These are phyloP conservation scores for Caenorhabditis doughertyi DNA, from an alignment of 2,888 invertebrate genomes.

Conservation along the genomic window DNA sequence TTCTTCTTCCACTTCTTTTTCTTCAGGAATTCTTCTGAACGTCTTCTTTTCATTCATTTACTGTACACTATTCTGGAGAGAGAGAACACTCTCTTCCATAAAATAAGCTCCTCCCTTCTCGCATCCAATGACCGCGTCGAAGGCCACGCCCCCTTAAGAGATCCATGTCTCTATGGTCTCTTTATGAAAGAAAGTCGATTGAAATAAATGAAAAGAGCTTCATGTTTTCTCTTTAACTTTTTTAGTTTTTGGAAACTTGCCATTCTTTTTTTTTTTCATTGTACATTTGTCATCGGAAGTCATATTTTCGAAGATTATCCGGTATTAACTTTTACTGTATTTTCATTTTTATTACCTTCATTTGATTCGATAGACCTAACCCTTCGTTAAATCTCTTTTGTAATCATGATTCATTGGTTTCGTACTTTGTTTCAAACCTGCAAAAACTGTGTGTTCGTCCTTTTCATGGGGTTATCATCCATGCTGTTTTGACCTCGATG, in stretches of 20 bases:
- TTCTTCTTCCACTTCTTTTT: neutral
- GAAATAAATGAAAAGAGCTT: constrained; percentile 4
- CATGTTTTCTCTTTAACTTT: neutral
- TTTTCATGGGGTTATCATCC: too few species aligned
- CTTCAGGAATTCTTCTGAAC: constrained; percentile 22
- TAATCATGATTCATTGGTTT: neutral
- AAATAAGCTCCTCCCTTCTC: constrained; percentile 7
- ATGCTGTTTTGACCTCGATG: too few species aligned
- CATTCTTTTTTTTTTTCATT: neutral
- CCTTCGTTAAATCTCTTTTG: neutral
- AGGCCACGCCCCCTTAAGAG: constrained; percentile 34
- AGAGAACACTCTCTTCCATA: constrained; percentile 6
- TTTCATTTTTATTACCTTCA: constrained; percentile 25
- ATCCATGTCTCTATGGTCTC: constrained; percentile 26
- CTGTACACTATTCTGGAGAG: constrained; percentile 33
- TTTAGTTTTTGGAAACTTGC: constrained; percentile 27
- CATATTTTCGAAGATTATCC: constrained; percentile 13
- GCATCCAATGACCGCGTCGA: constrained; percentile 26
- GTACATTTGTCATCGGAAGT: constrained; percentile 17
- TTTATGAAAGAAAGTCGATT: constrained; percentile 28
- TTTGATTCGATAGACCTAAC: constrained; percentile 6
- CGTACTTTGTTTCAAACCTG: neutral
- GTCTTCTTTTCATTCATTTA: constrained; percentile 30
- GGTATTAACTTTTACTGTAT: constrained; percentile 25
- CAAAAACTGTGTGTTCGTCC: neutral